phyloP scores from a whole-genome alignment of 2,797 vertebrate species.

The Tapera naevia region DNA sequence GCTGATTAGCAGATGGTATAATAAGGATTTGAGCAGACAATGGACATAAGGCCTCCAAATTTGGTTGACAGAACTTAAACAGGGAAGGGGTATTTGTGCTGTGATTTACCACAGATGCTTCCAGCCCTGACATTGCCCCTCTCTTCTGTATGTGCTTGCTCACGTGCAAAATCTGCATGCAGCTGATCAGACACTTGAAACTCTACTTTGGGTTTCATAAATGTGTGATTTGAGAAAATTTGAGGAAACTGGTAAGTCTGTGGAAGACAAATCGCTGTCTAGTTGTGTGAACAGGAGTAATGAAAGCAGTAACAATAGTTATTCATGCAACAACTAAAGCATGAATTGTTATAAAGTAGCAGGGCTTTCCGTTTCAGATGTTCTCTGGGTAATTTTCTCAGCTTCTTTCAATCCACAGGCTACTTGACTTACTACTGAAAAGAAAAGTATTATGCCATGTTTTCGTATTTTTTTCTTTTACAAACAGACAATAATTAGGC shows the following conservation, averaged over 20 bases:
- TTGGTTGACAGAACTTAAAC: not conserved
- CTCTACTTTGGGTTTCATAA: not conserved
- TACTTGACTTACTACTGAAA: not conserved
- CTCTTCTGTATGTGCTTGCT: fast-evolving
- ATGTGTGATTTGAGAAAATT: not conserved
- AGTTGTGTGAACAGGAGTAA: not conserved
- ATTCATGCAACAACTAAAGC: not conserved
- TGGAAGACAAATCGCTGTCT: not conserved
- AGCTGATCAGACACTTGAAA: not conserved
- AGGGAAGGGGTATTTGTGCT: not conserved
- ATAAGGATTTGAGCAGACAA: not conserved
- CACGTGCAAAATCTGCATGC: not conserved
- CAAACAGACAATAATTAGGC: not conserved
- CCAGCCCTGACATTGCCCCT: not conserved
- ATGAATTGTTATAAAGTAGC: not conserved
- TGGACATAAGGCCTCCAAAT: not conserved
- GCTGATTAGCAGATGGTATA: not conserved
- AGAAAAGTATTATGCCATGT: not conserved
- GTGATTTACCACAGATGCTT: not conserved
- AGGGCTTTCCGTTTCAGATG: not conserved
- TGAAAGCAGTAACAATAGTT: too few relatives aligned
- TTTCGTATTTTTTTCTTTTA: not conserved
- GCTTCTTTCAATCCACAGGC: not conserved
- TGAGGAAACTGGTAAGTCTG: not conserved
- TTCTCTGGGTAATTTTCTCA: not conserved